These are phyloP conservation scores for Chloroclystis v-ata DNA, from an alignment of 2,888 invertebrate genomes.

Conservation along the genomic window DNA sequence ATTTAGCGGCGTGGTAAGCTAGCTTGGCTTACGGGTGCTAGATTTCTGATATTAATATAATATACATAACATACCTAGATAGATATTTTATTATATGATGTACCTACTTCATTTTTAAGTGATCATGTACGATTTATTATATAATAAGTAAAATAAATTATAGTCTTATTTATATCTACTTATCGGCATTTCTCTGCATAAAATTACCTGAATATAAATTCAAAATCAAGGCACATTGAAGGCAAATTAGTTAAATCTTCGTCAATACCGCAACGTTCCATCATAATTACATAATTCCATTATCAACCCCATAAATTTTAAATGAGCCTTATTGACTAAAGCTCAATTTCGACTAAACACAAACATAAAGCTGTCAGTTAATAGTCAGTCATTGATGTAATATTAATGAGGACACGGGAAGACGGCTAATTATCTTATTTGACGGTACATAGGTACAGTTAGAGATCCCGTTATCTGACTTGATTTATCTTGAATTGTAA, in stretches of 20 bases:
- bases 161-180: too few species aligned
- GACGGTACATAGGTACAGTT: background rate
- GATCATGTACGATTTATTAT: too few species aligned
- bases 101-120: too few species aligned
- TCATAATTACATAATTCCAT: background rate
- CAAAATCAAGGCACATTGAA: too few species aligned
- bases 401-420: constrained; percentile 26
- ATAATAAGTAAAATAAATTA: too few species aligned
- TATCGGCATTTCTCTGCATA: too few species aligned
- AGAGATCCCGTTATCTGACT: background rate
- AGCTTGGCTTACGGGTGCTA: too few species aligned
- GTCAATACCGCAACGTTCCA: background rate
- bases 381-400: constrained; percentile 29
- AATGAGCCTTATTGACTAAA: constrained; percentile 17
- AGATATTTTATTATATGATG: background rate
- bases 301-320: constrained; percentile 18
- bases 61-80: too few species aligned
- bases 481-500: background rate
- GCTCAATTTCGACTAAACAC: constrained; percentile 17
- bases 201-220: background rate
- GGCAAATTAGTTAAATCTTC: background rate
- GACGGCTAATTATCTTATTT: constrained; percentile 22
- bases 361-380: constrained; percentile 29
- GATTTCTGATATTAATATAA: too few species aligned
- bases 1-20: too few species aligned